Evolutionary conservation across 2,113 vertebrate genomes (phyloP).

Genomic region (Oreotrochilus melanogaster): DNA sequence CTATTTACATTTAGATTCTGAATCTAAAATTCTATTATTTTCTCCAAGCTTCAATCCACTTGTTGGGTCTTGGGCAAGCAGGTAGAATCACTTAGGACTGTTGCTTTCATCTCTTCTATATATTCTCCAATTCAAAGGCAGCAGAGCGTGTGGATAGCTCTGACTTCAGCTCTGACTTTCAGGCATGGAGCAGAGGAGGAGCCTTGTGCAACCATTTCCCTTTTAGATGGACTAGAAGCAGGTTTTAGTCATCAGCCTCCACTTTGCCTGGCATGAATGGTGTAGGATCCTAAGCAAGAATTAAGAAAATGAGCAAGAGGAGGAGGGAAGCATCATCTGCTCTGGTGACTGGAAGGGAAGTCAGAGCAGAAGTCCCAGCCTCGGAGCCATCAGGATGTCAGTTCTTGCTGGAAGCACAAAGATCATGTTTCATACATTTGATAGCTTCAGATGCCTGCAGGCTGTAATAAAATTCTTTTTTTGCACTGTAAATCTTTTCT

Average conservation of each 20-base stretch:
- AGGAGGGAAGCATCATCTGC: background rate
- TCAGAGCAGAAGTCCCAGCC: background rate
- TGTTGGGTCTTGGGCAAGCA: background rate
- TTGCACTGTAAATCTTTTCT: conserved; percentile 38
- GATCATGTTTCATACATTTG: background rate
- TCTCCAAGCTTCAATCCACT: background rate
- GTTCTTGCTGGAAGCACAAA: background rate
- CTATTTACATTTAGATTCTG: background rate
- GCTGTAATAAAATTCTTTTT: conserved; percentile 8
- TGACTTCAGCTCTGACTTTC: background rate
- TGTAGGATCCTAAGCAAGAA: background rate
- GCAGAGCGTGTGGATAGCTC: background rate
- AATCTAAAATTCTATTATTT: background rate
- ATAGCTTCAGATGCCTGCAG: conserved; percentile 18
- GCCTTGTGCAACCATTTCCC: background rate
- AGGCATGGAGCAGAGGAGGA: background rate
- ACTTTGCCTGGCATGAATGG: background rate
- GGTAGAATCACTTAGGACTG: background rate
- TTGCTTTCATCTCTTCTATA: background rate
- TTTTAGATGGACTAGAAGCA: background rate
- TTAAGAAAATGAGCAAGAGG: background rate
- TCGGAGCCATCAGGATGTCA: fast-evolving
- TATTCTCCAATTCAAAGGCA: background rate
- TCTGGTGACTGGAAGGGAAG: background rate
- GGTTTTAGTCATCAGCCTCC: background rate